Evolutionary conservation across 2,113 vertebrate genomes (phyloP).

Genomic region (Mellivora capensis): DNA sequence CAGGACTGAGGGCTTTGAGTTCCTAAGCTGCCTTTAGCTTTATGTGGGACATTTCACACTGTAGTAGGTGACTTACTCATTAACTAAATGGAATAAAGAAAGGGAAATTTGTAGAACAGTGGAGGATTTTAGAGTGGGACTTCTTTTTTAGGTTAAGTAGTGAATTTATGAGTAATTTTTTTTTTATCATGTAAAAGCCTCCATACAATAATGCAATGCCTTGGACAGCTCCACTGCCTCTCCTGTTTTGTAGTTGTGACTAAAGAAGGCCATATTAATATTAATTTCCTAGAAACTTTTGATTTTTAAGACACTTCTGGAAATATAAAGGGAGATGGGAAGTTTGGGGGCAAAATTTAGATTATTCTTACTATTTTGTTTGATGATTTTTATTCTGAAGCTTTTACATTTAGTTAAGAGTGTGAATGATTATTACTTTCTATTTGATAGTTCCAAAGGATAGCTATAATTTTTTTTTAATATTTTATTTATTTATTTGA

Average conservation of each 20-base stretch:
- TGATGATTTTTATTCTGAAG: conserved; percentile 26
- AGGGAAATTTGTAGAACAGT: neutral
- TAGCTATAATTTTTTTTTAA: neutral
- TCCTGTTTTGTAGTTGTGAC: neutral
- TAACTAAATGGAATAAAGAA: conserved; percentile 32
- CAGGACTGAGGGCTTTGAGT: neutral
- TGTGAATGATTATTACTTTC: neutral
- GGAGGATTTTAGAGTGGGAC: conserved; percentile 8
- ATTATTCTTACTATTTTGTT: conserved; percentile 25
- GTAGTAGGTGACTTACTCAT: neutral
- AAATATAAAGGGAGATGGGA: conserved; percentile 31
- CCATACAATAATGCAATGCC: neutral
- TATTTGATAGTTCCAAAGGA: conserved; percentile 9
- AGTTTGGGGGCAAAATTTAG: conserved; percentile 3
- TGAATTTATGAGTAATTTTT: conserved; percentile 11
- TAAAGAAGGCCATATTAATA: conserved; percentile 35
- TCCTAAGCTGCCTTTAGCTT: conserved; percentile 33
- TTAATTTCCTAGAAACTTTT: conserved; percentile 44
- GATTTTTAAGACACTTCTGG: conserved; percentile 18
- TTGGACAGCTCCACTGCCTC: neutral
- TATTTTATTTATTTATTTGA: too few species aligned
- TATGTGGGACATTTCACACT: conserved; percentile 29
- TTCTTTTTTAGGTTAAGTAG: conserved; percentile 10
- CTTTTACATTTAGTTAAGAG: conserved; percentile 44
- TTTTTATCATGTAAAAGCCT: neutral